These are phyloP conservation scores for Lophius americanus DNA, from an alignment of 2,797 vertebrate species.

Conservation along the genomic window DNA sequence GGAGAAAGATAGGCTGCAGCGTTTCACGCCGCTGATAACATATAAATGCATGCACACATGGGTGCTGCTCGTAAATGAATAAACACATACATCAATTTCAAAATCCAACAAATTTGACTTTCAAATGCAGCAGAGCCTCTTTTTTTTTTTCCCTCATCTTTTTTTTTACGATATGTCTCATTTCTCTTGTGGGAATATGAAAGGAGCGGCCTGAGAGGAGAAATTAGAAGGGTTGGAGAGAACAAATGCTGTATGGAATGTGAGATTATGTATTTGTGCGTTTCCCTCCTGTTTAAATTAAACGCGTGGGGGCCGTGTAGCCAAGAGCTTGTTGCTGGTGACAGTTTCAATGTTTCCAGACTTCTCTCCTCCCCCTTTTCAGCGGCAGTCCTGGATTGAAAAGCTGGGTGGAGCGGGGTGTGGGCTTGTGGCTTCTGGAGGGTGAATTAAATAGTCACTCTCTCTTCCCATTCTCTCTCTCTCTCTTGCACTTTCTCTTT, in stretches of 20 bases:
- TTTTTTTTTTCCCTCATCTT: not conserved
- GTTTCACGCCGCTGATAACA: constrained; percentile 69
- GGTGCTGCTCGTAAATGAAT: constrained; percentile 77
- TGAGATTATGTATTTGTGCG: constrained; percentile 72
- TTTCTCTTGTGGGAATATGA: constrained; percentile 71
- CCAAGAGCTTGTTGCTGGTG: constrained; percentile 63
- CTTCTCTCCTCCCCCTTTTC: constrained; percentile 65
- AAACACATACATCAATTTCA: constrained; percentile 82
- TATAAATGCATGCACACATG: constrained; percentile 72
- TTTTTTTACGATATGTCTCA: constrained; percentile 74
- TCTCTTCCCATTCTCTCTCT: constrained; percentile 27
- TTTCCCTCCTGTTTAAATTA: constrained; percentile 64
- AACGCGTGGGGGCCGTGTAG: constrained; percentile 48
- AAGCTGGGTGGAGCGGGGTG: constrained; percentile 64
- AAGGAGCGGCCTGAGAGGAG: constrained; percentile 55
- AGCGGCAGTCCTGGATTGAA: constrained; percentile 67
- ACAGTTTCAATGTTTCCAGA: constrained; percentile 71
- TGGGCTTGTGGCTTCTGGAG: constrained; percentile 58
- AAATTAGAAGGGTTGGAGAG: constrained; percentile 61
- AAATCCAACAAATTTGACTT: constrained; percentile 78
- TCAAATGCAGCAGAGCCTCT: constrained; percentile 66
- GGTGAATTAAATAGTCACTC: constrained; percentile 79
- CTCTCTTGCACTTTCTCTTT: constrained; percentile 50
- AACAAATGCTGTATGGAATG: constrained; percentile 69
- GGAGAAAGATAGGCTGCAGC: constrained; percentile 39